phyloP scores from a whole-genome alignment of 1,140 invertebrate genomes.

The Drosophila obscura region DNA sequence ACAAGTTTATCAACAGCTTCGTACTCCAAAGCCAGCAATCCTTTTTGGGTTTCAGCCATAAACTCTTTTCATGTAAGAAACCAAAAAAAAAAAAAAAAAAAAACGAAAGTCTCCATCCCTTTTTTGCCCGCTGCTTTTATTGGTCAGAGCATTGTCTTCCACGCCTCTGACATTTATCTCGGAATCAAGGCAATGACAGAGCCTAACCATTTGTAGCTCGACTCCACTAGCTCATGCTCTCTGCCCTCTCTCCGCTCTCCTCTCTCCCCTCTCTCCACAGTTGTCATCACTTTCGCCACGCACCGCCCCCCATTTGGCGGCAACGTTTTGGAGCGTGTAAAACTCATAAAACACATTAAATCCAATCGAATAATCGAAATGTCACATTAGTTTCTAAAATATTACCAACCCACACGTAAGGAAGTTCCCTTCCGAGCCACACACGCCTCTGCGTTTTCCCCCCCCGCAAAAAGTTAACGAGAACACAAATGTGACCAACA shows the following conservation, averaged over 20 bases:
- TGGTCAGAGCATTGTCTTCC: conserved; percentile 12
- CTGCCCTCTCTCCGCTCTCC: not conserved
- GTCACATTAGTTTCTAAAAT: conserved; percentile 84
- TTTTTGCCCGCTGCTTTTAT: not conserved
- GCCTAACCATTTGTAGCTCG: conserved; percentile 40
- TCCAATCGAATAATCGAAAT: conserved; percentile 84
- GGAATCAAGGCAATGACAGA: conserved; percentile 45
- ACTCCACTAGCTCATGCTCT: not conserved
- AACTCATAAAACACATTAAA: conserved; percentile 84
- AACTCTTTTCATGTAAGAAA: not conserved
- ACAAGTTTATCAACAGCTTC: no score
- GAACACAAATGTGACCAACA: conserved; percentile 68
- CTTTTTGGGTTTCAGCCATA: no score
- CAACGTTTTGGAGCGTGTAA: conserved; percentile 65
- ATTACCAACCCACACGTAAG: conserved; percentile 73
- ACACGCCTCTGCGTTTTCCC: not conserved
- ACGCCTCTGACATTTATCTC: conserved; percentile 58
- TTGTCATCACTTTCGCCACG: conserved; percentile 59
- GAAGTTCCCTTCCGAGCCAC: conserved; percentile 32
- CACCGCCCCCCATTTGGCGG: not conserved
- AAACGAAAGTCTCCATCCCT: not conserved
- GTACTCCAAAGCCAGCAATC: no score
- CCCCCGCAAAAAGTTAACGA: conserved; percentile 42
- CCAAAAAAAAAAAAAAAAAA: not conserved
- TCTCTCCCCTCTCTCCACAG: not conserved